Percentiles rank a stretch among this genome's conserved stretches.
Evolutionary conservation across 2,113 vertebrate genomes (phyloP).

Genomic region (Melanotaenia duboulayi): DNA sequence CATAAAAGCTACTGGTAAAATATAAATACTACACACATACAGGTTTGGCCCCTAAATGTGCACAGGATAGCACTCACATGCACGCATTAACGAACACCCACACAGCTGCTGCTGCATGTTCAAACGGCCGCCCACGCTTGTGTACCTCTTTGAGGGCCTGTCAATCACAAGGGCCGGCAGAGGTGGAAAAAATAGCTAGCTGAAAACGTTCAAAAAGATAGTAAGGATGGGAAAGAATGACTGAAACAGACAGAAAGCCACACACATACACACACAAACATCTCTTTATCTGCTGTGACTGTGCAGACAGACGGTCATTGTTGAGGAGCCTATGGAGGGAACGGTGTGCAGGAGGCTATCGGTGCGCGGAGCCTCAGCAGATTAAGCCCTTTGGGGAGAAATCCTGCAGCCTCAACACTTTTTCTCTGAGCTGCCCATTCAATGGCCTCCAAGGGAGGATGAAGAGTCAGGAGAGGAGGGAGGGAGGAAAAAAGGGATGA

Average conservation of each 20-base stretch:
- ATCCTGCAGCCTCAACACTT: conserved; percentile 77
- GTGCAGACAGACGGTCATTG: conserved; percentile 69
- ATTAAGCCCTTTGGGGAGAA: conserved; percentile 75
- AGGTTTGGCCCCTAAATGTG: conserved; percentile 13
- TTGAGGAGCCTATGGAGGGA: conserved; percentile 57
- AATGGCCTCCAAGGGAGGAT: conserved; percentile 62
- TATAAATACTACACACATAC: not conserved
- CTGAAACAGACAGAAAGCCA: conserved; percentile 39
- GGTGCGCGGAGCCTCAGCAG: conserved; percentile 60
- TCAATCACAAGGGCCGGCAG: conserved; percentile 54
- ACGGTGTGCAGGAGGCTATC: conserved; percentile 68
- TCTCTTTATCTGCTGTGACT: conserved; percentile 62
- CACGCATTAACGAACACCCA: conserved; percentile 22
- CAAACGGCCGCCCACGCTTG: conserved; percentile 47
- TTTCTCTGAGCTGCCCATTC: conserved; percentile 70
- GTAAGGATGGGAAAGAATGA: conserved; percentile 36
- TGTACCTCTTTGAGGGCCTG: conserved; percentile 40
- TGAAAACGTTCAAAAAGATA: conserved; percentile 49
- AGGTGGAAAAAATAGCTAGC: conserved; percentile 32
- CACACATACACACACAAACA: conserved; percentile 45
- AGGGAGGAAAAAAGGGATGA: conserved; percentile 17
- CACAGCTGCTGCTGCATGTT: conserved; percentile 19
- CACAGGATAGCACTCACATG: conserved; percentile 2
- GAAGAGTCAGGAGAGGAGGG: conserved; percentile 34
- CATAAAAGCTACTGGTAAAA: not conserved